Evolutionary conservation across 2,797 vertebrate genomes (phyloP), one percentile per base, ranked within the genome.

Genomic region (Sebastiscus albofasciatus): DNA sequence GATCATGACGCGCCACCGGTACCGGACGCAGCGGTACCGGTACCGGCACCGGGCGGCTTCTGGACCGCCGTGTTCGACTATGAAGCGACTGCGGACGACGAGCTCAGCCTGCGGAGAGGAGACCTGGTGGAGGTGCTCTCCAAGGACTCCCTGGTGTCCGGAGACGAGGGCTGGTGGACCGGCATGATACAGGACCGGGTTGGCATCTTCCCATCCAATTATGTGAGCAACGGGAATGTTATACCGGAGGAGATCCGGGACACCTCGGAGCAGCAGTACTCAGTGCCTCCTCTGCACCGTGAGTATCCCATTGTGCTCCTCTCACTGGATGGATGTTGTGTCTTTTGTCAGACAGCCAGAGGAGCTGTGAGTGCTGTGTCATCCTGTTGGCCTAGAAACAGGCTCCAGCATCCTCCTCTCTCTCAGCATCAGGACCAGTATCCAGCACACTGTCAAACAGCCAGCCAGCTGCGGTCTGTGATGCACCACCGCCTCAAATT

Each of bases 1-100:
- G 91, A 87, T 74, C 73, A 84, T 55, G 91, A 89, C 72, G 84
- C 82, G 64, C 93, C 90, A 27, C 90, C 87, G 73, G 89, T 67
- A 54, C 80, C 86, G 3, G 7, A 16, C 18, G 72, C 87, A 6
- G 84, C 82, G 64, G 93, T 90, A 26, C 91, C 87, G 72, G 89
- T 67, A 55, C 80, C 86, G 42, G 42, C 49, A 52, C 73, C 58
- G 29, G 91, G 90, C 20, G 91, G 90, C 20, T 95, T 96, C 89
- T 99, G 98, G 97, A 99, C 97, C 5, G 98, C 97, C 5, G 98
- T 98, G 87, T 99, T 99, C 94, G 98, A 99, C 94, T 99, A 99
- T 91, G 98, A 99, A 72, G 97, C 97, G 75, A 95, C 95, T n/a
- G 98, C 97, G 75, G 98, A 99, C 69, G 98, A 99, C 92, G 98